Evolutionary conservation across 2,113 vertebrate genomes (phyloP).

Genomic region (Tetrao urogallus): DNA sequence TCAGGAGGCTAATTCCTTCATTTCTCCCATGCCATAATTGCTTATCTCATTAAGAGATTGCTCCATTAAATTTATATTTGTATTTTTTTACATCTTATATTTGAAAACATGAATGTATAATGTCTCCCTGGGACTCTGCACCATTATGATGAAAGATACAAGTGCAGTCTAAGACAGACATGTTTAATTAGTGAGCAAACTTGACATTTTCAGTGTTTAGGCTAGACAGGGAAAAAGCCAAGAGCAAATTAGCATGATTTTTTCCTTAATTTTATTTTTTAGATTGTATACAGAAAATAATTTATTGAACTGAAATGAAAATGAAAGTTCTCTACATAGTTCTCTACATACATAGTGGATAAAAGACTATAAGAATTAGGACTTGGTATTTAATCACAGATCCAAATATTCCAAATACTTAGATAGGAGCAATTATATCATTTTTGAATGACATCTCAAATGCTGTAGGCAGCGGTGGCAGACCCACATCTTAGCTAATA

Average conservation of each 20-base stretch:
- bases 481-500: not conserved
- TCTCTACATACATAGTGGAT: conserved; percentile 40
- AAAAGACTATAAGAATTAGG: conserved; percentile 34
- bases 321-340: conserved; percentile 51
- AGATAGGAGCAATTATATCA: not conserved
- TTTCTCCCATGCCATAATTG: conserved; percentile 21
- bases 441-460: not conserved
- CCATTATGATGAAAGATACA: conserved; percentile 72
- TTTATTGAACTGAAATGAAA: conserved; percentile 65
- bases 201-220: conserved; percentile 82
- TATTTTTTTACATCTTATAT: conserved; percentile 68
- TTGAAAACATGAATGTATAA: conserved; percentile 77
- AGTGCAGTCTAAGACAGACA: conserved; percentile 72
- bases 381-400: not conserved
- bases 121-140: conserved; percentile 76
- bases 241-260: conserved; percentile 55
- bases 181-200: conserved; percentile 81
- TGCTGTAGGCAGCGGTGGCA: not conserved
- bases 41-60: conserved; percentile 57
- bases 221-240: conserved; percentile 71
- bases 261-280: not conserved
- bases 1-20: not conserved
- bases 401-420: not conserved
- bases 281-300: conserved; percentile 64
- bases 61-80: conserved; percentile 67